Evolutionary conservation across 2,113 vertebrate species (phyloP), one percentile per base, ranked within the genome.

Genomic region (Bettongia penicillata): DNA sequence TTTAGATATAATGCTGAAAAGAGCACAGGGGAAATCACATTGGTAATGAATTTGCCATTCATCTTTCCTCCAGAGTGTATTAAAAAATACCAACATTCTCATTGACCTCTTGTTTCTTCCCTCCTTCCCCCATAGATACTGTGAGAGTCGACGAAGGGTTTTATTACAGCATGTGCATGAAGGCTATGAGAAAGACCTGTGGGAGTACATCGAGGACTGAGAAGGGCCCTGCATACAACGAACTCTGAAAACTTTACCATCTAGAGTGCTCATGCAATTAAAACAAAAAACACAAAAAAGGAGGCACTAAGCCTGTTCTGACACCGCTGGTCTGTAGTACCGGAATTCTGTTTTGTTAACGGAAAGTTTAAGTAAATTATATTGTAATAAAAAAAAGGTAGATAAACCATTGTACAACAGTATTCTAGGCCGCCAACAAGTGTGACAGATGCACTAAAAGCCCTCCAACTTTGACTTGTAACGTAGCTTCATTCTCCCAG

Each of bases 131-230:
- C 93, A 19, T 98, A 99, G 99, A 99, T 99, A 99, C 99, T 99
- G 99, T 99, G 99, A 99, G 99, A 99, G 99, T 98, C 99, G 99
- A 97, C 99, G 99, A 98, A 99, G 99, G 99, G 99, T 99, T 98
- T 99, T 99, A 98, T 99, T 99, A 99, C 99, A 99, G 99, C 99
- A 99, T 77, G 99, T 99, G 98, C 99, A 99, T 98, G 99, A 99
- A 99, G 99, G 99, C 99, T 99, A 99, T 95, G 99, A 99, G 98
- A 99, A 99, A 98, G 99, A 99, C 98, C 99, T 99, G 99, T 99
- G 99, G 99, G 99, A 99, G 98, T 99, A 99, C 99, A 99, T 99
- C 96, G 99, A 99, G 99, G 99, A 99, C 99, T 99, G 99, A 99
- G 99, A 93, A 94, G 94, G 97, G 97, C 98, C 98, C 98, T 9